These are phyloP conservation scores for Beaufortia kweichowensis DNA, from an alignment of 2,113 vertebrate genomes.

Conservation along the genomic window DNA sequence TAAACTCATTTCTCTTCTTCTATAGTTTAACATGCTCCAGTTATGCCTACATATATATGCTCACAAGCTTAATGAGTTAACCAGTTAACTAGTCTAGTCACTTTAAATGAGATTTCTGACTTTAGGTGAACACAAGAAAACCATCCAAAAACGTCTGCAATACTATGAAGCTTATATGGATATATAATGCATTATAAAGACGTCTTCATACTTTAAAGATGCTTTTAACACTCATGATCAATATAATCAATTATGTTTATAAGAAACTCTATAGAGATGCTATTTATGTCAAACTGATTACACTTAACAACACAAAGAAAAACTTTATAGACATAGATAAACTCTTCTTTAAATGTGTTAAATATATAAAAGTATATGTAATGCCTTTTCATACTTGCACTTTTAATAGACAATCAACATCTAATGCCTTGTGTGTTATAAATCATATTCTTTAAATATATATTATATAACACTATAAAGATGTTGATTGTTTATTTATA, in stretches of 20 bases:
- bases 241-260: too few species aligned
- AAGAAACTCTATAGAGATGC: too few species aligned
- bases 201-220: not conserved
- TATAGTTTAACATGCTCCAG: constrained; percentile 15
- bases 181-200: not conserved
- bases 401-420: too few species aligned
- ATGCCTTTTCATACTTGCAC: too few species aligned
- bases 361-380: not conserved
- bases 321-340: too few species aligned
- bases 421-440: too few species aligned
- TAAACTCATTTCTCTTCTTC: not conserved
- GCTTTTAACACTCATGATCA: not conserved
- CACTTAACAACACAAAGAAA: too few species aligned
- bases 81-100: too few species aligned
- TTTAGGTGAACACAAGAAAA: not conserved
- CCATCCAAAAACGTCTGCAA: not conserved
- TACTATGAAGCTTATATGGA: not conserved
- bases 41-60: not conserved
- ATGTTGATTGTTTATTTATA: not conserved
- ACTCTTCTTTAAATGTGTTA: too few species aligned
- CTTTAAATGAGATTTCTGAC: not conserved
- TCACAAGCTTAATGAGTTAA: not conserved
- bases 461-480: too few species aligned
- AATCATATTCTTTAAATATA: too few species aligned
- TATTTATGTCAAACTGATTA: too few species aligned